Evolutionary conservation across 2,888 invertebrate genomes (phyloP).

Genomic region (Drosophila diplacantha): DNA sequence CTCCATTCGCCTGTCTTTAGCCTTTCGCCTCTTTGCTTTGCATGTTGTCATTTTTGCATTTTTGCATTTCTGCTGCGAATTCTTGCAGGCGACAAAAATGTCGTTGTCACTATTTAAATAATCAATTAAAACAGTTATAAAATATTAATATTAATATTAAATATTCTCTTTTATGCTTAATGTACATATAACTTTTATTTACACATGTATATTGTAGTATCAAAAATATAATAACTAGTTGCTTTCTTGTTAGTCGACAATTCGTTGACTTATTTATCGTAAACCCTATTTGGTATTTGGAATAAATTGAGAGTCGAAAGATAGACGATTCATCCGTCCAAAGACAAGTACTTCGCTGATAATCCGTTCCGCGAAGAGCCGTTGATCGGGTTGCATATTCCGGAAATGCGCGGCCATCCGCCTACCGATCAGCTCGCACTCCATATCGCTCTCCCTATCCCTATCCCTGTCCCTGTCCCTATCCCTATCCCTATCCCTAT

Average conservation of each 20-base stretch:
- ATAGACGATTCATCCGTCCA: constrained; percentile 58
- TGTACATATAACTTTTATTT: background rate
- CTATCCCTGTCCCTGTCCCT: background rate
- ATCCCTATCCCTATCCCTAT: constrained; percentile 14
- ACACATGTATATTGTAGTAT: background rate
- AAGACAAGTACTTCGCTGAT: constrained; percentile 59
- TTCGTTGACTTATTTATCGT: background rate
- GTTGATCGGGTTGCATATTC: constrained; percentile 57
- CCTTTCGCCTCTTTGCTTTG: constrained; percentile 13
- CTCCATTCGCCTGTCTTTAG: background rate
- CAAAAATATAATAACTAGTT: background rate
- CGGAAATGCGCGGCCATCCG: constrained; percentile 61
- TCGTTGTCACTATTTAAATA: background rate
- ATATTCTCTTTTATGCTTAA: background rate
- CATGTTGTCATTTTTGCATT: constrained; percentile 27
- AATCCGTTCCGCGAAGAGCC: constrained; percentile 59
- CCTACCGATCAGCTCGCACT: constrained; percentile 56
- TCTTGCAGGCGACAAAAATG: constrained; percentile 11
- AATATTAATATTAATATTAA: too few relatives aligned
- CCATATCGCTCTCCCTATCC: constrained; percentile 51
- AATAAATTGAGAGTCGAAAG: constrained; percentile 49
- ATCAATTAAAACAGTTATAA: background rate
- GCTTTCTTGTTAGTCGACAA: background rate
- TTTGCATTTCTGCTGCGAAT: constrained; percentile 19
- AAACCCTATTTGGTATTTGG: constrained; percentile 21